Conservation (phyloP, 2,888 invertebrate genomes). For the Protophormia terraenovae region DNA sequence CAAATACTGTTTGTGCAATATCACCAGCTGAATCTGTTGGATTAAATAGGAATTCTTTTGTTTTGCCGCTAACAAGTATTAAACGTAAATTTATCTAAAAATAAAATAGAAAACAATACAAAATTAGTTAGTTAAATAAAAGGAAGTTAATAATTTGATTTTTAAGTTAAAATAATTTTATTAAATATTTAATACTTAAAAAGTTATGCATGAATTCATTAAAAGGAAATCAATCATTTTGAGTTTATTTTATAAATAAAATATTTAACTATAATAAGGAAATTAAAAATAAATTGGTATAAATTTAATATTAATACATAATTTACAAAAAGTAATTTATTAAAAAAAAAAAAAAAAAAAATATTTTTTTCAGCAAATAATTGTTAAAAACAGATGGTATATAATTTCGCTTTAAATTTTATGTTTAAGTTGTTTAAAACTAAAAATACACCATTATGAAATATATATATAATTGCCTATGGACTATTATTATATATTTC, state of each 20-base stretch:
- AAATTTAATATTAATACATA: neutral
- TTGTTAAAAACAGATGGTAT: no score
- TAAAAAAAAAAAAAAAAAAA: no score
- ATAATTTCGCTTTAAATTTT: no score
- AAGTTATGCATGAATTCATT: neutral
- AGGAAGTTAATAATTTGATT: conserved; percentile 16
- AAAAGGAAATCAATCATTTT: neutral
- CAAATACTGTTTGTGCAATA: conserved; percentile 99
- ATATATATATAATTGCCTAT: no score
- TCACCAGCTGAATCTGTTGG: conserved; percentile 98
- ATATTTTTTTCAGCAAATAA: no score
- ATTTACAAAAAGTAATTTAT: no score
- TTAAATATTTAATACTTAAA: no score
- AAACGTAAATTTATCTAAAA: conserved; percentile 97
- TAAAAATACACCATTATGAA: no score
- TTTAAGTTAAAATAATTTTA: neutral
- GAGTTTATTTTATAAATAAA: neutral
- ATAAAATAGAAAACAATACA: conserved; percentile 32
- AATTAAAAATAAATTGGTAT: neutral
- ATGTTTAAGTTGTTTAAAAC: no score
- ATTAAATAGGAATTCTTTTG: conserved; percentile 99
- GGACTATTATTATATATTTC: no score
- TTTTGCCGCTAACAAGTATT: conserved; percentile 99
- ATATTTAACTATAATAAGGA: neutral
- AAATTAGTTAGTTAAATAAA: conserved; percentile 1